Evolutionary conservation across 2,113 vertebrate genomes (phyloP).

Genomic region (Myrmecophaga tridactyla): DNA sequence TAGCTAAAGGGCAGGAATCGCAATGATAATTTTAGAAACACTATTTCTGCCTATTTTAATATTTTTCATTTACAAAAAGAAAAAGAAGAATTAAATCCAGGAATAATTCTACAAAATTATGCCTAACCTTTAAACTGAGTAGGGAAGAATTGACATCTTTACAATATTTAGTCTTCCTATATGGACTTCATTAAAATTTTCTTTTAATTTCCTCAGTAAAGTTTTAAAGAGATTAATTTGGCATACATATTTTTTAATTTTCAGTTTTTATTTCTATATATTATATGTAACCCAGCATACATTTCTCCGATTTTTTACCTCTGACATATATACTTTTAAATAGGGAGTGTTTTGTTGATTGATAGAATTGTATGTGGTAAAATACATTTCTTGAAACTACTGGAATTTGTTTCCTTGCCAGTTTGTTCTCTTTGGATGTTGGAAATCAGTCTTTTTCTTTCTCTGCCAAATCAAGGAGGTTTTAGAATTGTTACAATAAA

Average conservation of each 20-base stretch:
- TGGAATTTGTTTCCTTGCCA: neutral
- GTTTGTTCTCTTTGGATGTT: neutral
- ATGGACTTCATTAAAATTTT: neutral
- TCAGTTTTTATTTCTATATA: neutral
- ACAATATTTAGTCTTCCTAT: neutral
- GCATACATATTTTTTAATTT: neutral
- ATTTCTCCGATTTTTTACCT: neutral
- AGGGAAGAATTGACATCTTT: neutral
- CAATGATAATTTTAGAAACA: neutral
- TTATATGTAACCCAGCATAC: neutral
- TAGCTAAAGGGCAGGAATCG: neutral
- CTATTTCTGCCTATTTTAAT: neutral
- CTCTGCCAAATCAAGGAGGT: neutral
- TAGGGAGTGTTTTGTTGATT: neutral
- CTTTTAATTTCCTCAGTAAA: neutral
- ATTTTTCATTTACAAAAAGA: neutral
- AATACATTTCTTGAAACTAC: neutral
- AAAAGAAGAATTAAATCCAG: neutral
- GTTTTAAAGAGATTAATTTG: neutral
- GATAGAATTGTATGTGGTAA: neutral
- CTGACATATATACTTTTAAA: neutral
- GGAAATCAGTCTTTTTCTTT: neutral
- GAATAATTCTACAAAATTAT: neutral
- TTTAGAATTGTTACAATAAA: neutral
- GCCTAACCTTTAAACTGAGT: neutral